Conservation (phyloP, 1,140 invertebrate genomes). For the Zaprionus inermis region DNA sequence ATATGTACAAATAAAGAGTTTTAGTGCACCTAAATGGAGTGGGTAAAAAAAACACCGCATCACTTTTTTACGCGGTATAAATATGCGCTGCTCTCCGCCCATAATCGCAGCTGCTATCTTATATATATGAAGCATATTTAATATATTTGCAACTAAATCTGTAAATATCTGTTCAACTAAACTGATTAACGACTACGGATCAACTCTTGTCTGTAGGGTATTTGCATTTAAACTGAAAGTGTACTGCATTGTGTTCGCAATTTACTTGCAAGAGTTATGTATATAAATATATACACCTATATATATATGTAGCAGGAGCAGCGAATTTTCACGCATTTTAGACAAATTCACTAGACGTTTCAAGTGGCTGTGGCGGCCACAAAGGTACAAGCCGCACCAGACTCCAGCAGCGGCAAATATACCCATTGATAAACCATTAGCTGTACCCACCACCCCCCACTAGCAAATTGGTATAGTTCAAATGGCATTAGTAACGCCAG, state of each 20-base stretch:
- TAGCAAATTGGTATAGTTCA: conserved; percentile 34
- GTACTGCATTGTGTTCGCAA: conserved; percentile 58
- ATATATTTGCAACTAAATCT: no score
- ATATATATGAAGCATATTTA: no score
- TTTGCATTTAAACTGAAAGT: conserved; percentile 53
- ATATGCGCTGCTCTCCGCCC: no score
- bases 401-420: no score
- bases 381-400: not conserved
- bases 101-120: no score
- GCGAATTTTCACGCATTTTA: conserved; percentile 59
- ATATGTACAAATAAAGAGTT: not conserved
- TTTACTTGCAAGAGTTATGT: conserved; percentile 48
- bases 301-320: conserved; percentile 38
- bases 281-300: conserved; percentile 34
- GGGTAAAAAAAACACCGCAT: no score
- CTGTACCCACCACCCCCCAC: not conserved
- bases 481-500: conserved; percentile 32
- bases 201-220: conserved; percentile 13
- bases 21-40: no score
- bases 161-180: not conserved
- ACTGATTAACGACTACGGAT: no score
- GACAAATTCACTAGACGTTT: conserved; percentile 34
- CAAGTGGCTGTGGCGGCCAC: conserved; percentile 31
- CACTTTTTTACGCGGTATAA: no score
- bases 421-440: conserved; percentile 37